These are phyloP conservation scores for Pomatostomus ruficeps DNA, from an alignment of 2,113 vertebrate species.

Conservation along the genomic window DNA sequence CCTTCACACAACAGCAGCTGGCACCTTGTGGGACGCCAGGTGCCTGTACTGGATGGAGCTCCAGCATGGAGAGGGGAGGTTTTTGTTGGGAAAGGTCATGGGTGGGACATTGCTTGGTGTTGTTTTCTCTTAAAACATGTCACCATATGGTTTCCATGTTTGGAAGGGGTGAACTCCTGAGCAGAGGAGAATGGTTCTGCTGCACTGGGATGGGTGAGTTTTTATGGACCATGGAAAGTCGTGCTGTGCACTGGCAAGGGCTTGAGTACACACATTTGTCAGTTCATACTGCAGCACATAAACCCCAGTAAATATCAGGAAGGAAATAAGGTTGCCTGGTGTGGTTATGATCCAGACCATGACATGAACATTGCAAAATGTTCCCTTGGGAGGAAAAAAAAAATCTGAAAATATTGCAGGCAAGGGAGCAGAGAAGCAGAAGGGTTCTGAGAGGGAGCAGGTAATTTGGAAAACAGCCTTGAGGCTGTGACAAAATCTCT, in stretches of 20 bases:
- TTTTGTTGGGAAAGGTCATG: background rate
- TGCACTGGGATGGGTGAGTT: background rate
- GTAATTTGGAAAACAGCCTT: background rate
- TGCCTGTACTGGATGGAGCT: background rate
- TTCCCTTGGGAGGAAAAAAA: slow-evolving; percentile 4
- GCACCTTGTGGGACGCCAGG: background rate
- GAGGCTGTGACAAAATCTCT: background rate
- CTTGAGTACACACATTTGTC: slow-evolving; percentile 32
- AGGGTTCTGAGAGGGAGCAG: background rate
- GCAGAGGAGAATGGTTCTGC: background rate
- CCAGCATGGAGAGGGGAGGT: background rate
- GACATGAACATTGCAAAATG: slow-evolving; percentile 1
- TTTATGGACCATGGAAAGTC: slow-evolving; percentile 43
- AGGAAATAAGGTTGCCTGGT: slow-evolving; percentile 33
- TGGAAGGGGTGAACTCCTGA: background rate
- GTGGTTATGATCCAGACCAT: slow-evolving; percentile 32
- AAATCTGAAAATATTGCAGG: background rate
- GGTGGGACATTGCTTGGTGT: background rate
- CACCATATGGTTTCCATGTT: background rate
- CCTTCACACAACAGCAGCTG: background rate
- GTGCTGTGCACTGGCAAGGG: background rate
- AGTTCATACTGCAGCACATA: slow-evolving; percentile 19
- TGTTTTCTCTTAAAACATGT: slow-evolving; percentile 18
- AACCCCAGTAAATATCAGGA: slow-evolving; percentile 17
- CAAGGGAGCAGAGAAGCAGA: background rate